phyloP scores from a whole-genome alignment of 2,113 vertebrate genomes.

The Willisornis vidua region DNA sequence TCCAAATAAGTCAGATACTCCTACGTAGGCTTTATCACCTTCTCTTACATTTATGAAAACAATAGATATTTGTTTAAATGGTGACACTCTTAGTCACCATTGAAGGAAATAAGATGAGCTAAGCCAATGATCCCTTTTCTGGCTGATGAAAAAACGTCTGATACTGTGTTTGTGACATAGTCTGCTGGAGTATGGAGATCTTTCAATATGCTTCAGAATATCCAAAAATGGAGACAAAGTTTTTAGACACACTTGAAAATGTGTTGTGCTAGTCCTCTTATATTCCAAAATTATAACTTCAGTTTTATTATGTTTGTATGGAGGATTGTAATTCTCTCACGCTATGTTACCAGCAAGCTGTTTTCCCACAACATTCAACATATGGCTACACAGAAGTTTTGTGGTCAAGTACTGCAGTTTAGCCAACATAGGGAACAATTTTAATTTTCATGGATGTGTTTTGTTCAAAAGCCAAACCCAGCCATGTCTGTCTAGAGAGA shows the following conservation, averaged over 20 bases:
- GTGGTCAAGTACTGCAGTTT: neutral
- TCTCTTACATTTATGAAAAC: neutral
- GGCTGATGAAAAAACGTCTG: neutral
- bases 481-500: neutral
- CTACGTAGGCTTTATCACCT: neutral
- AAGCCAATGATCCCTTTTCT: rapidly evolving
- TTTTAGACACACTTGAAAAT: neutral
- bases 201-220: neutral
- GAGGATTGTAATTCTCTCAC: neutral
- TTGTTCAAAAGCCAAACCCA: neutral
- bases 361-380: neutral
- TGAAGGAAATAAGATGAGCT: neutral
- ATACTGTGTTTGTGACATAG: neutral
- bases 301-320: neutral
- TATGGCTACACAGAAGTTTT: neutral
- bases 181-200: neutral
- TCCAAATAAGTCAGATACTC: neutral
- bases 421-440: neutral
- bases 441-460: neutral
- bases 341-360: neutral
- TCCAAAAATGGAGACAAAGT: neutral
- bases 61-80: neutral
- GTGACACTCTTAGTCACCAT: neutral
- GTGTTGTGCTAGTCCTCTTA: neutral
- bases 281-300: neutral